These are phyloP conservation scores for Drosophila sucinea DNA, from an alignment of 1,140 invertebrate species.

Conservation along the genomic window DNA sequence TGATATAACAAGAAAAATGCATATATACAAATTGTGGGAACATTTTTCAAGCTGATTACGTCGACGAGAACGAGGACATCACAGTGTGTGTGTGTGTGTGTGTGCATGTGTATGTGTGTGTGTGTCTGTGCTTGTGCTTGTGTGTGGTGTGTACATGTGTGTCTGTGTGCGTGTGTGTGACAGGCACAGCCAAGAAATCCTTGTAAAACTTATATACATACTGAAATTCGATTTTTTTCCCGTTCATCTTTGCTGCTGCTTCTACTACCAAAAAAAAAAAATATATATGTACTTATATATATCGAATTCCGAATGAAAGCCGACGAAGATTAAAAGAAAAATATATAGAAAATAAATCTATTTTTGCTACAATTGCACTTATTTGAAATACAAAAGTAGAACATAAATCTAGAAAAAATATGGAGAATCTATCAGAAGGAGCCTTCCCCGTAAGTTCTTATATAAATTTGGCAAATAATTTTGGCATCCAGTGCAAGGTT, in stretches of 20 bases:
- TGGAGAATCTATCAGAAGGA: not conserved
- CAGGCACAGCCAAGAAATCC: conserved; percentile 61
- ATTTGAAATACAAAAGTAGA: not conserved
- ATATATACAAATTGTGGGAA: conserved; percentile 10
- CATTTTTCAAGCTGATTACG: conserved; percentile 25
- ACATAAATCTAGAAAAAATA: not conserved
- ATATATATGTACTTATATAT: not conserved
- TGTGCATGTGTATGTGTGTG: conserved; percentile 19
- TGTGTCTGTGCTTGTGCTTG: conserved; percentile 34
- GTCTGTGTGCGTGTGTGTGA: conserved; percentile 29
- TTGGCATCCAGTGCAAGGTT: not conserved
- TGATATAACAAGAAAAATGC: conserved; percentile 23
- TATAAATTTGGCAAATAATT: not conserved
- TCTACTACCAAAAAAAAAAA: not conserved
- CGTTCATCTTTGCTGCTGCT: conserved; percentile 25
- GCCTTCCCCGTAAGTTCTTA: not conserved
- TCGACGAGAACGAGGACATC: conserved; percentile 45
- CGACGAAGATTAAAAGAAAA: conserved; percentile 9
- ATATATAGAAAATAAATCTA: not conserved
- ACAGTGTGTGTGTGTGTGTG: conserved; percentile 40
- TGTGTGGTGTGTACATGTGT: not conserved
- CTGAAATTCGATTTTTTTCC: conserved; percentile 67
- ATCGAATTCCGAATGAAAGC: conserved; percentile 1
- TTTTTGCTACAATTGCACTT: not conserved
- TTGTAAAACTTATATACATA: conserved; percentile 75